Evolutionary conservation across 1,140 invertebrate genomes (phyloP).

Genomic region (Brachionus sp.): DNA sequence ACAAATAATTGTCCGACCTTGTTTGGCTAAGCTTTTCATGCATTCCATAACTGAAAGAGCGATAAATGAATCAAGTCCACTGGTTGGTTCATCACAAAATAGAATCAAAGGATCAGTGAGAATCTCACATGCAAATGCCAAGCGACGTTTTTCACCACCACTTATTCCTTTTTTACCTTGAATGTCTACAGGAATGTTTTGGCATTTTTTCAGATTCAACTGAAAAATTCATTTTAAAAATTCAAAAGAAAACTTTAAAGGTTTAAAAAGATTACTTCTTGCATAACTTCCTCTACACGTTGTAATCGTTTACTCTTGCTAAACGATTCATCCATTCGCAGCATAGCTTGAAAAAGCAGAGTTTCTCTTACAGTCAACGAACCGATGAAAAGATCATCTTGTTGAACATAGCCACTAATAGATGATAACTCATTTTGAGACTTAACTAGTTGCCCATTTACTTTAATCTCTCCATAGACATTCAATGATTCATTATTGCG

Average conservation of each 20-base stretch:
- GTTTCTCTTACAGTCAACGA: constrained; percentile 64
- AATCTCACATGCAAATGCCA: constrained; percentile 92
- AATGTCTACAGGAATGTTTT: constrained; percentile 46
- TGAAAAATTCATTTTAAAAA: constrained; percentile 51
- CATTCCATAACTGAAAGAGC: constrained; percentile 81
- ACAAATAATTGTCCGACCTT: constrained; percentile 83
- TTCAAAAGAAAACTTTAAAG: background rate
- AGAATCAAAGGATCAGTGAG: constrained; percentile 87
- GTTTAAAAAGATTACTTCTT: constrained; percentile 66
- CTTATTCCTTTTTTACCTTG: constrained; percentile 79
- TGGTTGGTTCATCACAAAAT: constrained; percentile 96
- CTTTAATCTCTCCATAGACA: constrained; percentile 67
- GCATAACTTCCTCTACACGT: constrained; percentile 82
- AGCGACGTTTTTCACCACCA: constrained; percentile 86
- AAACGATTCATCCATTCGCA: constrained; percentile 82
- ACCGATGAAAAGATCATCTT: constrained; percentile 66
- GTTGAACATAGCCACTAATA: constrained; percentile 87
- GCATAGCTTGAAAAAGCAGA: constrained; percentile 59
- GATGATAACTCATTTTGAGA: constrained; percentile 4
- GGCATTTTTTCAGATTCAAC: constrained; percentile 77
- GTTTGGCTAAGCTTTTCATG: constrained; percentile 67
- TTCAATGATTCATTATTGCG: constrained; percentile 68
- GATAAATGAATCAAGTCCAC: constrained; percentile 83
- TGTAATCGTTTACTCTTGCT: constrained; percentile 71
- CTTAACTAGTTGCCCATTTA: constrained; percentile 55